Conservation (phyloP, 2,113 vertebrate genomes). For the Mustelus asterias region DNA sequence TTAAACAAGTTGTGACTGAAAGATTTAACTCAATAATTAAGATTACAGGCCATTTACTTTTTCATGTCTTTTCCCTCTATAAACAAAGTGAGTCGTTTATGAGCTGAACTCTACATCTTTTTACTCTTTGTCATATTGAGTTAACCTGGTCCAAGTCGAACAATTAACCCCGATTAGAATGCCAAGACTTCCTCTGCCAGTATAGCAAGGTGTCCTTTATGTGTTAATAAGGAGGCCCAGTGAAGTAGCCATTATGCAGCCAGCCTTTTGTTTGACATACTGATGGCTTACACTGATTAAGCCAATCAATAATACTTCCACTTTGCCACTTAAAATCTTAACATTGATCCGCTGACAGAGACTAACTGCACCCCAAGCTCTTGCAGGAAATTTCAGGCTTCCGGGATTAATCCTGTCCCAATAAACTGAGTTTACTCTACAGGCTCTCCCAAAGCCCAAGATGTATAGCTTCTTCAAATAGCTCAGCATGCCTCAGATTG, state of each 20-base stretch:
- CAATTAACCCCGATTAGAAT: neutral
- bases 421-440: neutral
- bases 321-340: neutral
- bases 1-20: neutral
- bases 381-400: neutral
- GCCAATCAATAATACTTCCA: neutral
- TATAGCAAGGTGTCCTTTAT: neutral
- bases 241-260: neutral
- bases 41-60: neutral
- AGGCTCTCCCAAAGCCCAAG: too few species aligned
- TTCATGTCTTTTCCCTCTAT: neutral
- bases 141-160: neutral
- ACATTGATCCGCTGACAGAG: neutral
- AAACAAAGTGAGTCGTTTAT: neutral
- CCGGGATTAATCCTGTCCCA: neutral
- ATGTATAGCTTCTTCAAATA: too few species aligned
- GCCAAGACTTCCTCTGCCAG: neutral
- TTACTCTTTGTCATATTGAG: neutral
- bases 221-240: neutral
- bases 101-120: neutral
- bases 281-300: neutral
- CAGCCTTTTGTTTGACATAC: neutral
- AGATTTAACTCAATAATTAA: neutral
- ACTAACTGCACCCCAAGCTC: neutral
- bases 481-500: too few species aligned